These are phyloP conservation scores for Cathartes aura DNA, from an alignment of 2,113 vertebrate genomes.

Conservation along the genomic window DNA sequence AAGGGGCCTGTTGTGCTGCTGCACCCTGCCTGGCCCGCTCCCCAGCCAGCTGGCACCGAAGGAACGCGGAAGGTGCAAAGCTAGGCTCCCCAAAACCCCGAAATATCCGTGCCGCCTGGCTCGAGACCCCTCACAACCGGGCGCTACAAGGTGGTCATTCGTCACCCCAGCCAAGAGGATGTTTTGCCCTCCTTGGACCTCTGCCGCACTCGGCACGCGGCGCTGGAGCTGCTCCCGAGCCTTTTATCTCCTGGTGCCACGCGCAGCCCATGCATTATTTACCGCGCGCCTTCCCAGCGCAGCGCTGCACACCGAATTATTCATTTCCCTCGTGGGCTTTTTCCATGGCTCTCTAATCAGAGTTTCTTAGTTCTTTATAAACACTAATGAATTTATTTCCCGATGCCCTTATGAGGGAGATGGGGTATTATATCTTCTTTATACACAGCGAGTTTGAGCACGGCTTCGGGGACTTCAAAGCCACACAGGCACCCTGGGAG, in stretches of 20 bases:
- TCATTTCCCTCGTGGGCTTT: background rate
- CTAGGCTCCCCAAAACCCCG: background rate
- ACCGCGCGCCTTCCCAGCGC: background rate
- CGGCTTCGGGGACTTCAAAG: background rate
- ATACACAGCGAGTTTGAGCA: accelerated
- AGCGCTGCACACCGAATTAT: background rate
- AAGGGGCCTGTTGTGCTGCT: background rate
- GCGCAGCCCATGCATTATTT: background rate
- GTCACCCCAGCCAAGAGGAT: accelerated
- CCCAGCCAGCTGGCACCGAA: background rate
- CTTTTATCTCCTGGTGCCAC: background rate
- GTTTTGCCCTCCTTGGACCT: background rate
- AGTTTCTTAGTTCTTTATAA: conserved; percentile 11
- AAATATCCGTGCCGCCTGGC: accelerated
- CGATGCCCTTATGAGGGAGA: background rate
- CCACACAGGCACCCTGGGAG: accelerated
- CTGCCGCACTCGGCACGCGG: accelerated
- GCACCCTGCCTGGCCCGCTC: background rate
- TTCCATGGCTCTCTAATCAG: conserved; percentile 20
- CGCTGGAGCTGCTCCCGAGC: background rate
- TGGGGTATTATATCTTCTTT: background rate
- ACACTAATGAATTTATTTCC: conserved; percentile 48
- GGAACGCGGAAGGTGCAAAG: accelerated
- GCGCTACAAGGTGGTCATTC: accelerated
- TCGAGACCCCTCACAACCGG: background rate